Evolutionary conservation across 2,797 vertebrate species (phyloP), one percentile per base, ranked within the genome.

Genomic region (Columba guinea): DNA sequence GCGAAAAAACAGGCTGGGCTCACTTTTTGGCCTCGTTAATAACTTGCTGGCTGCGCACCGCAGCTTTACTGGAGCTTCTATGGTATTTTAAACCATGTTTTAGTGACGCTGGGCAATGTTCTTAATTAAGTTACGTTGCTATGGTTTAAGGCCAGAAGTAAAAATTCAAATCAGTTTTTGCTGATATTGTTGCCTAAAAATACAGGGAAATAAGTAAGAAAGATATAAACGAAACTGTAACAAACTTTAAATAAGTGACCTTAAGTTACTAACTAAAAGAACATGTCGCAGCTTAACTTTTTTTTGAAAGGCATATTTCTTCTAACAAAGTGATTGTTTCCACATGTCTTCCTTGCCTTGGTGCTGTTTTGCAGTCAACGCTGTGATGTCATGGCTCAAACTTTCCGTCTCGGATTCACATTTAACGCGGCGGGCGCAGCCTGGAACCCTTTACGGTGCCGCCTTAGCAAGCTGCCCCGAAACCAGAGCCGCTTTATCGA

Each of bases 221-320:
- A 86, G 20, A 96, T 93, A 94, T 39, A 95, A 92, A 60, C 59
- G 92, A 90, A 94, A 91, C 37, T 12, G 58, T 89, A 73, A 58
- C 84, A 88, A 96, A 82, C 84, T 90, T 96, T 76, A 94, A 94
- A 88, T 94, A 92, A 85, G 89, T 91, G 95, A 94, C 89, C 91
- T 76, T 89, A 90, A 97, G 94, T 96, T 87, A 58, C 86, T 93
- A 94, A 96, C 93, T 87, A 87, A 93, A 96, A 94, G 92, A 96
- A 85, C 79, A 12, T 75, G 82, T 93, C 89, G 67, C 77, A 86
- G 41, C 62, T 74, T 83, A 76, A 62, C 44, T 74, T 83, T 70
- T 91, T 70, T 17, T 46, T 46, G 44, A 70, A 91, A 93, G 95
- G 94, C 86, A 34, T 82, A 34, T 73, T 93, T 93, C 64, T 87